Evolutionary conservation across 2,888 invertebrate species (phyloP).

Genomic region (Machimus atricapillus): DNA sequence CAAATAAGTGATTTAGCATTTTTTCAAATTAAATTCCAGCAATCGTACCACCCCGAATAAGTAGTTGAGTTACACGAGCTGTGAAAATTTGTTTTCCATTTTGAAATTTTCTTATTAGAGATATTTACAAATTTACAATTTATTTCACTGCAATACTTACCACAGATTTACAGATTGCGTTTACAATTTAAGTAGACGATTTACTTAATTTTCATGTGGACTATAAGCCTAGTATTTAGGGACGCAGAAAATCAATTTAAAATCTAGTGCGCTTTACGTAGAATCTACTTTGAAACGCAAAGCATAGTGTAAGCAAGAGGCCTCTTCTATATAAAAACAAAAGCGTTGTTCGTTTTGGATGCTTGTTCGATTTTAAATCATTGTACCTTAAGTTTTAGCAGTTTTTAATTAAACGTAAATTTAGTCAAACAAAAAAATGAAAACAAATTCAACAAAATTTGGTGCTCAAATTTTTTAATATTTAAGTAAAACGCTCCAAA

Average conservation of each 20-base stretch:
- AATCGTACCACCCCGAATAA: not conserved
- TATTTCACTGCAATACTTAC: not conserved
- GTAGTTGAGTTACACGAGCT: not conserved
- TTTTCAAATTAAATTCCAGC: not conserved
- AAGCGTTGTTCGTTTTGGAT: not conserved
- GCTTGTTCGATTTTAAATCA: not conserved
- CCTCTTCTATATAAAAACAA: not conserved
- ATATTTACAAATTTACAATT: not conserved
- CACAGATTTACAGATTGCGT: not conserved
- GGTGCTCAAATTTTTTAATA: conserved; percentile 21
- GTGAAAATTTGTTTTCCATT: not conserved
- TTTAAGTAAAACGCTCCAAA: conserved; percentile 13
- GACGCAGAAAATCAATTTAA: not conserved
- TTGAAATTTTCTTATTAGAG: not conserved
- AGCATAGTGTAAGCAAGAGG: not conserved
- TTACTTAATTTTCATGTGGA: not conserved
- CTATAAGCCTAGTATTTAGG: not conserved
- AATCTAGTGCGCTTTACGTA: not conserved
- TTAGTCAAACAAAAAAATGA: not conserved
- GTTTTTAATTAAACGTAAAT: not conserved
- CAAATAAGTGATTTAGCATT: not conserved
- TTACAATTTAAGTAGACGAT: not conserved
- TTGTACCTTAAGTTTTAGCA: not conserved
- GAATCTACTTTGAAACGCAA: not conserved
- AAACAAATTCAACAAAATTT: not conserved